phyloP scores from a whole-genome alignment of 1,140 invertebrate genomes.

The Maniola jurtina region DNA sequence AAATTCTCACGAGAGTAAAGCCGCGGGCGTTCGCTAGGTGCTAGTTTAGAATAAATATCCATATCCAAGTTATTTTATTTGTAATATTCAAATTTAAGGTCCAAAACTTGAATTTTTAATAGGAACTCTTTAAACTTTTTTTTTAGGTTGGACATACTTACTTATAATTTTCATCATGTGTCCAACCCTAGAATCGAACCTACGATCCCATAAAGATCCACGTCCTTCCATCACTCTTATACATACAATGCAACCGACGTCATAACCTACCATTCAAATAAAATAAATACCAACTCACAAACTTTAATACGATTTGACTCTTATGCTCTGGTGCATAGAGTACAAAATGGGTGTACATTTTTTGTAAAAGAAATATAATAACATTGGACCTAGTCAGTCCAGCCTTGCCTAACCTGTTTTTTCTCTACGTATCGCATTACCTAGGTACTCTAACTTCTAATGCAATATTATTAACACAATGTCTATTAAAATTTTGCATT shows the following conservation, averaged over 20 bases:
- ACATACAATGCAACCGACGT: no score
- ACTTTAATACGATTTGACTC: neutral
- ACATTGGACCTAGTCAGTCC: slow-evolving; percentile 32
- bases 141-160: neutral
- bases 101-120: no score
- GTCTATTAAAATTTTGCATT: slow-evolving; percentile 23
- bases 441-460: slow-evolving; percentile 42
- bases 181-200: no score
- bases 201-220: neutral
- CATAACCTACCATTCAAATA: no score
- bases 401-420: slow-evolving; percentile 59
- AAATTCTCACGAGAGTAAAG: no score
- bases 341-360: slow-evolving; percentile 1
- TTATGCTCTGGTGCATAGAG: slow-evolving; percentile 16
- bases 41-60: no score
- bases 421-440: slow-evolving; percentile 59
- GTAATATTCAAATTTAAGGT: no score
- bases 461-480: slow-evolving; percentile 29
- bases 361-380: slow-evolving; percentile 47
- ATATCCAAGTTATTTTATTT: no score
- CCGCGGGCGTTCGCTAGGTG: no score
- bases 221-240: slow-evolving; percentile 1
- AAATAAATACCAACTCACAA: no score
- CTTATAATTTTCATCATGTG: no score
- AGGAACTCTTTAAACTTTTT: no score